These are phyloP conservation scores for Homalodisca vitripennis DNA, from an alignment of 1,140 invertebrate genomes.

Conservation along the genomic window DNA sequence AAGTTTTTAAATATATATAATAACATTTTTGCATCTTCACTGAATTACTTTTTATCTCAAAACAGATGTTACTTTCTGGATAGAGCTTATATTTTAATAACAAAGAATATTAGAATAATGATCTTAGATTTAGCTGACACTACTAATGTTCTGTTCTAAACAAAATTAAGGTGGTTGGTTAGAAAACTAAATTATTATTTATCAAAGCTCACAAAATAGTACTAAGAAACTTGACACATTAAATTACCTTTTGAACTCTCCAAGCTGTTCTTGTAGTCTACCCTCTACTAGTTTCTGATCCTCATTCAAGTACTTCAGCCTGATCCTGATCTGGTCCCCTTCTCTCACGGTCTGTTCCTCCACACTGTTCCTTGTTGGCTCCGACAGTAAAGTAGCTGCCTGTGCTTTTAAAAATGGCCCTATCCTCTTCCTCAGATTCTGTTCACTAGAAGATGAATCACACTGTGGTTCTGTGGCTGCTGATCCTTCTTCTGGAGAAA, in stretches of 20 bases:
- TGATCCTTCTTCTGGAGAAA: background rate
- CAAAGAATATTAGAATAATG: no score
- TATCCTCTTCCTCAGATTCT: background rate
- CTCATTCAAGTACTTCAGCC: constrained; percentile 85
- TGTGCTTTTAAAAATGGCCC: background rate
- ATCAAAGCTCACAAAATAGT: no score
- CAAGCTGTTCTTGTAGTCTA: constrained; percentile 69
- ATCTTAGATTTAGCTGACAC: no score
- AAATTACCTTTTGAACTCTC: constrained; percentile 89
- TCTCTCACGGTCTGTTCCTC: background rate
- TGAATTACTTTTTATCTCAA: no score
- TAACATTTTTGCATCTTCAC: no score
- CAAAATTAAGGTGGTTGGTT: no score
- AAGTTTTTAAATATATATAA: no score
- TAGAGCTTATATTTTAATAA: no score
- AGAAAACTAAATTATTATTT: no score
- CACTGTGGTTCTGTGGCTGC: background rate
- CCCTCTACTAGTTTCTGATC: constrained; percentile 78
- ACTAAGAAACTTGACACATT: no score
- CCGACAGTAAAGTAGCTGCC: background rate
- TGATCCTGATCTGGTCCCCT: constrained; percentile 63
- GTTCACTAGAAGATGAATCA: background rate
- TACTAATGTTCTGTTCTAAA: no score
- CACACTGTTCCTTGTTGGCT: background rate
- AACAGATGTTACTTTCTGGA: no score